These are phyloP conservation scores for Tragelaphus strepsiceros DNA, from an alignment of 2,113 vertebrate species.

Conservation along the genomic window DNA sequence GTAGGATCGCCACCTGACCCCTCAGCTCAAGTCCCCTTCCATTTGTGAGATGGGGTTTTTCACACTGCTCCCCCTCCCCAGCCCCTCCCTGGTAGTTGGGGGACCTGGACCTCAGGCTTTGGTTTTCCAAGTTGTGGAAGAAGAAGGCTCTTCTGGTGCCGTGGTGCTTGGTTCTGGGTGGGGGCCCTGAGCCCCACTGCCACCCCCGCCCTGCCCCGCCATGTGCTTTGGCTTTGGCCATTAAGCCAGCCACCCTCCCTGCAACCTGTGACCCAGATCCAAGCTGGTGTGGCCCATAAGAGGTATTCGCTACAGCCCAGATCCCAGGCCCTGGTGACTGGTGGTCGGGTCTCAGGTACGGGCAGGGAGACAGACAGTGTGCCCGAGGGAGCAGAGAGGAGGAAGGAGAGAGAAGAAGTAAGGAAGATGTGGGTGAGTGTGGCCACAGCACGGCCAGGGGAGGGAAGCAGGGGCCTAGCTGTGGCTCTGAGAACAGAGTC, in stretches of 20 bases:
- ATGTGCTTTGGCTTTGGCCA: slow-evolving; percentile 57
- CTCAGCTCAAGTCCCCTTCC: background rate
- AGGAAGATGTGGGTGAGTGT: background rate
- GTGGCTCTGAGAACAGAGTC: background rate
- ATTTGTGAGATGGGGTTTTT: background rate
- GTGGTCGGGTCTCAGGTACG: background rate
- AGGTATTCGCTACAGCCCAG: fast-evolving
- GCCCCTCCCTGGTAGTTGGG: too few relatives aligned
- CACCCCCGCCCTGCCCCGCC: background rate
- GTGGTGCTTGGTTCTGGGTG: background rate
- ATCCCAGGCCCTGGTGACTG: background rate
- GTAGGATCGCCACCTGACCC: background rate
- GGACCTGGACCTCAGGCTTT: background rate
- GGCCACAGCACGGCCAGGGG: background rate
- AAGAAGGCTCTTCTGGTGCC: too few relatives aligned
- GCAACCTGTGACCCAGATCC: background rate
- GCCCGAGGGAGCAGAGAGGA: background rate
- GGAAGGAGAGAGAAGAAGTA: background rate
- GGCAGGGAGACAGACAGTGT: background rate
- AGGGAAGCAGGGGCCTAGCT: background rate
- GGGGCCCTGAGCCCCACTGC: background rate
- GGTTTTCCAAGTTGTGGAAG: background rate
- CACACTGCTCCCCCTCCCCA: background rate
- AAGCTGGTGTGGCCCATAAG: background rate
- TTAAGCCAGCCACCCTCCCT: background rate